Conservation (phyloP, 1,140 invertebrate genomes). For the Drosophila sturtevanti region DNA sequence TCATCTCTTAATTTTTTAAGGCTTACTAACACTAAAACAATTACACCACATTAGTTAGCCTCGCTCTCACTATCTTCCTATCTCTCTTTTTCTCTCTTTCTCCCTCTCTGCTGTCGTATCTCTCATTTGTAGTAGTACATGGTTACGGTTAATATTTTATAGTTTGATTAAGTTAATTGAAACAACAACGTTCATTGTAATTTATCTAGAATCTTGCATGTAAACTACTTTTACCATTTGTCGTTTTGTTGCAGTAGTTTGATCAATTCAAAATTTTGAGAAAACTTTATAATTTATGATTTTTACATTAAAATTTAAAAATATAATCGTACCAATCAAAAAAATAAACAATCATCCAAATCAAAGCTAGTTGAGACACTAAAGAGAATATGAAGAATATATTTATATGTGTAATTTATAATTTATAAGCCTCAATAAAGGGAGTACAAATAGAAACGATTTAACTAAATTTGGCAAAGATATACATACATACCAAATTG, state of each 20-base stretch:
- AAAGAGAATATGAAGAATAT: conserved; percentile 39
- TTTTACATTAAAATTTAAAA: conserved; percentile 19
- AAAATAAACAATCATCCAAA: not conserved
- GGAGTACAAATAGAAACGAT: not conserved
- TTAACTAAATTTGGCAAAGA: too few species aligned
- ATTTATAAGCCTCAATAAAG: not conserved
- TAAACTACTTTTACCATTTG: conserved; percentile 10
- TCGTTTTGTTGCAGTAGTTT: conserved; percentile 1
- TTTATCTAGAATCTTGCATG: conserved; percentile 41
- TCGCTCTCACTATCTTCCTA: not conserved
- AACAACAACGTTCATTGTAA: conserved; percentile 62
- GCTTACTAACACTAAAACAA: conserved; percentile 52
- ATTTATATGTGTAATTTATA: conserved; percentile 15
- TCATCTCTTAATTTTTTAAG: conserved; percentile 13
- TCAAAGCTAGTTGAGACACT: conserved; percentile 79
- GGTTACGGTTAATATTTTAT: conserved; percentile 49
- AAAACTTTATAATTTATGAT: conserved; percentile 37
- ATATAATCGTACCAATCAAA: not conserved
- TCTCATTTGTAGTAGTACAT: conserved; percentile 33
- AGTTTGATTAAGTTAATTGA: conserved; percentile 21
- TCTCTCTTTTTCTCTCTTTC: conserved; percentile 8
- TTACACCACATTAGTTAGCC: conserved; percentile 16
- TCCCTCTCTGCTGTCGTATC: conserved; percentile 20
- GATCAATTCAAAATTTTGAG: conserved; percentile 42
- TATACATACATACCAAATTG: too few species aligned